Conservation (phyloP, 2,797 vertebrate genomes). For the Toxotes lorentzi region DNA sequence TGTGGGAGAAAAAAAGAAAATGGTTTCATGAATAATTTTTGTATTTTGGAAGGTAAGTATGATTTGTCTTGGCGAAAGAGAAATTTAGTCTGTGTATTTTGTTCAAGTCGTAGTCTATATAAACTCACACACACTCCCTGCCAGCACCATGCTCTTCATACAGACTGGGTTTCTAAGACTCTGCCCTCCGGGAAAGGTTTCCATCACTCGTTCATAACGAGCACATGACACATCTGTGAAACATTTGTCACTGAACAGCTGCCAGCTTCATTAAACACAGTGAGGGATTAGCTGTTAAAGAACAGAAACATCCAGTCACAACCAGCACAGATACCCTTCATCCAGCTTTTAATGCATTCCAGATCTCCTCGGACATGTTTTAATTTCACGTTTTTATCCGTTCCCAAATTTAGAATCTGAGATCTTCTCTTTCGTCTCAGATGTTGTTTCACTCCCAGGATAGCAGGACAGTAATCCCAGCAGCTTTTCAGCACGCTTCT, state of each 20-base stretch:
- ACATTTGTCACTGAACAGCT: conserved; percentile 32
- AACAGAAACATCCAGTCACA: conserved; percentile 10
- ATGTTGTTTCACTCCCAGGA: conserved; percentile 2
- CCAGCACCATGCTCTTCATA: neutral
- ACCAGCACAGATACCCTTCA: neutral
- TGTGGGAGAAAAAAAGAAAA: no score
- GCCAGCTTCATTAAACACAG: conserved; percentile 37
- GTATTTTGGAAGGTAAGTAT: no score
- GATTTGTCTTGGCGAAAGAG: no score
- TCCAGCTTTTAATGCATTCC: neutral
- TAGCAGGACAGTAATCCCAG: conserved; percentile 7
- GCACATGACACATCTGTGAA: conserved; percentile 52
- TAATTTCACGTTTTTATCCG: neutral
- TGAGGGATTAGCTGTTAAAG: conserved; percentile 13
- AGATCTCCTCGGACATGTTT: neutral
- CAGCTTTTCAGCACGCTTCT: conserved; percentile 15
- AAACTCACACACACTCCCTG: neutral
- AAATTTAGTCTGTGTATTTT: neutral
- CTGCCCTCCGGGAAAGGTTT: conserved; percentile 11
- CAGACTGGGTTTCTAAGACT: neutral
- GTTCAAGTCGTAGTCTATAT: neutral
- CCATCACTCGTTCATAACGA: conserved; percentile 1
- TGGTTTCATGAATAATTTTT: no score
- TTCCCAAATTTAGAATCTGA: neutral
- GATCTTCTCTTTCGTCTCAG: neutral